These are phyloP conservation scores for Torymus auratus DNA, from an alignment of 2,888 invertebrate genomes.

Conservation along the genomic window DNA sequence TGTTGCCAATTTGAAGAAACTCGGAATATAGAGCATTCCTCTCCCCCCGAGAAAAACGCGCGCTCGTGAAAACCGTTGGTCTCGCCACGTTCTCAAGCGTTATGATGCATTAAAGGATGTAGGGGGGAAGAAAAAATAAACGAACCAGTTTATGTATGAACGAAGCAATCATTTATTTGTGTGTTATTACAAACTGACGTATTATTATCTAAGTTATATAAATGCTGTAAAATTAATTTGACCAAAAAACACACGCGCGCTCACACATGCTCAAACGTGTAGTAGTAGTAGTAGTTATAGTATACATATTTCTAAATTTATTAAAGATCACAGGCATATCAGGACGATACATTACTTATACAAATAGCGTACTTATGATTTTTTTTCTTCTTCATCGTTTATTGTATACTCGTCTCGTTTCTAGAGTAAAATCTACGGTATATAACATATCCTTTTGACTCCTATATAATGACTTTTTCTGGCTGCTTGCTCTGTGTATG, in stretches of 20 bases:
- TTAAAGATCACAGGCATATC: constrained; percentile 40
- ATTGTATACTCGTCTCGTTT: constrained; percentile 11
- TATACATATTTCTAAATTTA: constrained; percentile 39
- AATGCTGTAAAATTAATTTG: constrained; percentile 35
- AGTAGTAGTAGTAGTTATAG: neutral
- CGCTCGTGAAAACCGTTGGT: too few relatives aligned
- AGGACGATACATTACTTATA: constrained; percentile 20
- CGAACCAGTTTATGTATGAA: neutral
- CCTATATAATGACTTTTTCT: neutral
- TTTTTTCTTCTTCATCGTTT: constrained; percentile 4
- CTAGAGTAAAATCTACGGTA: neutral
- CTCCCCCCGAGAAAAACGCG: too few relatives aligned
- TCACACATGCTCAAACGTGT: neutral
- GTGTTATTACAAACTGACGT: constrained; percentile 41
- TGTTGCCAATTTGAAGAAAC: constrained; percentile 55
- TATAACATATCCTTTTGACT: neutral
- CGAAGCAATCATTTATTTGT: constrained; percentile 46
- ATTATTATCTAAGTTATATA: constrained; percentile 33
- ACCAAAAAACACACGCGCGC: constrained; percentile 8
- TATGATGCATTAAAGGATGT: neutral
- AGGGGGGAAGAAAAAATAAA: neutral
- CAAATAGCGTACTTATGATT: constrained; percentile 12
- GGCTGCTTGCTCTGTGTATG: too few relatives aligned
- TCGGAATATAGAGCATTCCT: neutral
- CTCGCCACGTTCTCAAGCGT: too few relatives aligned